Evolutionary conservation across 2,113 vertebrate species (phyloP).

Genomic region (Vidua macroura): DNA sequence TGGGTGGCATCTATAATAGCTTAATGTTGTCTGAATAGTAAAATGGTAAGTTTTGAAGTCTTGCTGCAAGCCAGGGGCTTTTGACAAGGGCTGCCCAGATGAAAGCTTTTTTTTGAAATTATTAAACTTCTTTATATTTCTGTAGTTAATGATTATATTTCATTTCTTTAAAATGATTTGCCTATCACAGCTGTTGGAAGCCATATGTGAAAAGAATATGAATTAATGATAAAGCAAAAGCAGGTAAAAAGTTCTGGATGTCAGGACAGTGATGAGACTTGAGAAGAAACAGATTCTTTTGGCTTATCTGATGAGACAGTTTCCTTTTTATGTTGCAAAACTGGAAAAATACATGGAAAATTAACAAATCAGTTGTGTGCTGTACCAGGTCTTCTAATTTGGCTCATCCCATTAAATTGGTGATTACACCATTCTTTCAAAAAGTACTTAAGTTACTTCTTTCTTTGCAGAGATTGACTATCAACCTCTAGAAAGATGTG

Average conservation of each 20-base stretch:
- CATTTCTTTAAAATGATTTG: not conserved
- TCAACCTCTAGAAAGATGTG: not conserved
- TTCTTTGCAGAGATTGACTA: not conserved
- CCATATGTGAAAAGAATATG: not conserved
- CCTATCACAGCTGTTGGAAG: not conserved
- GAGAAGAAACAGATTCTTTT: not conserved
- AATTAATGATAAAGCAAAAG: not conserved
- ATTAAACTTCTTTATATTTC: not conserved
- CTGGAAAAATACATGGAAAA: not conserved
- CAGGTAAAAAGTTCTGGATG: not conserved
- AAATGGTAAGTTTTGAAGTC: constrained; percentile 24
- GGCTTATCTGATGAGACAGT: not conserved
- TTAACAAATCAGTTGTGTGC: not conserved
- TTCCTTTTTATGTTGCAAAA: not conserved
- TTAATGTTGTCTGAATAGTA: constrained; percentile 42
- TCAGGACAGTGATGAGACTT: not conserved
- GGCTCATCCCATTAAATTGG: not conserved
- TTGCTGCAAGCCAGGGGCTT: not conserved
- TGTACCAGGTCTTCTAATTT: not conserved
- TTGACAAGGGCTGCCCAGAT: not conserved
- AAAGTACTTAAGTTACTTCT: not conserved
- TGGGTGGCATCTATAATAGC: constrained; percentile 15
- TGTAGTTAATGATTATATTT: constrained; percentile 4
- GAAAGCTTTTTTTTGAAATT: not conserved
- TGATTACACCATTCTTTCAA: not conserved